Evolutionary conservation across 1,140 invertebrate species (phyloP).

Genomic region (Adelges cooleyi): DNA sequence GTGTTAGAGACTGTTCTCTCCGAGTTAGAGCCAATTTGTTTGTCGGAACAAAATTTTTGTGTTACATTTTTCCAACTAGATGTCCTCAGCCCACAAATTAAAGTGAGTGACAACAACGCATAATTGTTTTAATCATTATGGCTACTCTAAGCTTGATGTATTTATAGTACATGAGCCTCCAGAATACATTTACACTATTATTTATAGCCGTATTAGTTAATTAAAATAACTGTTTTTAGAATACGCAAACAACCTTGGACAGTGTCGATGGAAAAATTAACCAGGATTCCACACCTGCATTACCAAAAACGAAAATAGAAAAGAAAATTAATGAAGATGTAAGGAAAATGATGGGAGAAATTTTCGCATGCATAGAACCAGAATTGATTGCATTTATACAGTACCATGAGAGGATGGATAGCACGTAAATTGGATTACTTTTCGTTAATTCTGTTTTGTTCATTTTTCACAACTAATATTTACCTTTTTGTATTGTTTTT

Average conservation of each 20-base stretch:
- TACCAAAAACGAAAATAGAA: constrained; percentile 50
- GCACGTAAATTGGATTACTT: constrained; percentile 54
- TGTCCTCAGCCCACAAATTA: constrained; percentile 41
- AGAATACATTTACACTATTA: no score
- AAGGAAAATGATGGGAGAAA: constrained; percentile 68
- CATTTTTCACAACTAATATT: background rate
- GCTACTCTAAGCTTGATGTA: no score
- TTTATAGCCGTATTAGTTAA: no score
- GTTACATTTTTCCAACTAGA: constrained; percentile 85
- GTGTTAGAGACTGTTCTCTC: constrained; percentile 70
- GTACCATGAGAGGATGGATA: constrained; percentile 75
- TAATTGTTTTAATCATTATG: no score
- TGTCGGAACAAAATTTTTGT: constrained; percentile 93
- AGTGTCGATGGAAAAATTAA: constrained; percentile 31
- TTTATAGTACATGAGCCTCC: no score
- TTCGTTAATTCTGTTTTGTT: constrained; percentile 15
- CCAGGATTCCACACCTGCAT: constrained; percentile 35
- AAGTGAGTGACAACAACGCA: no score
- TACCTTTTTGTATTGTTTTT: constrained; percentile 38
- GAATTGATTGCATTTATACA: constrained; percentile 75
- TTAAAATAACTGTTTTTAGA: no score
- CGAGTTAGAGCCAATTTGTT: constrained; percentile 80
- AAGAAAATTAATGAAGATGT: constrained; percentile 66
- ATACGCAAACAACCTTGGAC: constrained; percentile 46
- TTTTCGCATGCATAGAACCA: constrained; percentile 74